Base-by-base conservation (phyloP, 2,797 vertebrate genomes). In the Sitta carolinensis region DNA sequence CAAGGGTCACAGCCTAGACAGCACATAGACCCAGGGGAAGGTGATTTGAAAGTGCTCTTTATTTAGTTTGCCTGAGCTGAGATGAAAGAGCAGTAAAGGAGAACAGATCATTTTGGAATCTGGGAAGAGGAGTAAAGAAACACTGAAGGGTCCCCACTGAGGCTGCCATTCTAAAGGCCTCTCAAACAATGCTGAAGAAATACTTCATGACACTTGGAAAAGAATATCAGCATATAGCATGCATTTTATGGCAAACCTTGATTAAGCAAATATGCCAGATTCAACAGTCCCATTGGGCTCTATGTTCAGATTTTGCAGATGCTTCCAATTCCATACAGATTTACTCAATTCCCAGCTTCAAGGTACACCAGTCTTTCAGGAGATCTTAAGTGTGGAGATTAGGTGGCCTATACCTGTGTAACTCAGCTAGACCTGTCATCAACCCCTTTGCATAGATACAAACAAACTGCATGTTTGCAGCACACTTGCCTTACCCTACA, bases 121-220 rank as follows among this genome's bases (percentile, higher is more conserved):
- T 86, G n/a, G 32, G 40, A 54, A 64, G 22, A 89, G 23, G 8
- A 14, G 1, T 58, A 66, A 69, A 61, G 38, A 91, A 83, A 43
- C 0, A 0, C 21, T 63, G n/a, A 87, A 83, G 13, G 27, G 5
- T 63, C 18, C 23, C 29, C 45, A 89, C 14, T 0, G 0, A 91
- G 29, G 38, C 9, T 62, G 12, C 27, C 47, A 29, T 17, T 75
- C 20, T 45, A 16, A 83, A 78, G 20, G 23, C 18, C 32, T 61
- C 47, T 67, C 50, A 59, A 82, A 82, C 9, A 70, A 18, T 0
- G 3, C 22, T 62, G 30, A 87, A 78, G 54, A 83, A 89, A 87
- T 67, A 25, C 11, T 64, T 83, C 6, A 30, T 38, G 51, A 57
- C 61, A 74, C 21, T 38, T 68, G 34, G 67, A 52, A 87, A 72